phyloP scores from a whole-genome alignment of 2,113 vertebrate genomes.

The Sciurus niger region DNA sequence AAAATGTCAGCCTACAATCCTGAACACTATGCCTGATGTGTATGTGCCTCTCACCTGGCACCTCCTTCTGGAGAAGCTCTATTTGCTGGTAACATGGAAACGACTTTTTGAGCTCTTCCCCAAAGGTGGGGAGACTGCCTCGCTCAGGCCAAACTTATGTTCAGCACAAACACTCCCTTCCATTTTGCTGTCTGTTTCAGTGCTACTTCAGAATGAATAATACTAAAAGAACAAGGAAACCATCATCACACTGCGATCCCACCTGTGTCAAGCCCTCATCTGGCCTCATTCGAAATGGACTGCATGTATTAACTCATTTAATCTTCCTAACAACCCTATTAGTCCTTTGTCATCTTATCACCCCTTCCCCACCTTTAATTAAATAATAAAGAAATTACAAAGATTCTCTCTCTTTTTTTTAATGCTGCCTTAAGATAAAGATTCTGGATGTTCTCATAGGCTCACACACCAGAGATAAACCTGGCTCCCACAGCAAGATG shows the following conservation, averaged over 20 bases:
- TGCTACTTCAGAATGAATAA: not conserved
- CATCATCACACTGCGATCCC: not conserved
- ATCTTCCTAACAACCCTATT: not conserved
- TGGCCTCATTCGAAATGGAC: not conserved
- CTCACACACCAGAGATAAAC: not conserved
- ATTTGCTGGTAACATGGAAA: slow-evolving; percentile 12
- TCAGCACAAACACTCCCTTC: not conserved
- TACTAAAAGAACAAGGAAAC: not conserved
- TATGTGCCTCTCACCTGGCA: not conserved
- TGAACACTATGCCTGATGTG: not conserved
- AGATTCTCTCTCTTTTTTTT: not conserved
- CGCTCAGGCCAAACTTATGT: not conserved
- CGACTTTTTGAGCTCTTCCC: not conserved
- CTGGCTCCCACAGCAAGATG: not conserved
- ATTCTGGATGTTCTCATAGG: not conserved
- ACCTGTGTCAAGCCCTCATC: not conserved
- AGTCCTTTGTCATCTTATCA: not conserved
- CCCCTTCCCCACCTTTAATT: not conserved
- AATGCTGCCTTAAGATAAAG: not conserved
- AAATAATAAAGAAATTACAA: not conserved
- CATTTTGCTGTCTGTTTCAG: not conserved
- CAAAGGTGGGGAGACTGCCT: not conserved
- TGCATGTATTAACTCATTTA: not conserved
- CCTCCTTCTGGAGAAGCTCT: not conserved
- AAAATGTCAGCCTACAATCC: not conserved